These are phyloP conservation scores for Phyllopteryx taeniolatus DNA, from an alignment of 2,113 vertebrate genomes.

Conservation along the genomic window DNA sequence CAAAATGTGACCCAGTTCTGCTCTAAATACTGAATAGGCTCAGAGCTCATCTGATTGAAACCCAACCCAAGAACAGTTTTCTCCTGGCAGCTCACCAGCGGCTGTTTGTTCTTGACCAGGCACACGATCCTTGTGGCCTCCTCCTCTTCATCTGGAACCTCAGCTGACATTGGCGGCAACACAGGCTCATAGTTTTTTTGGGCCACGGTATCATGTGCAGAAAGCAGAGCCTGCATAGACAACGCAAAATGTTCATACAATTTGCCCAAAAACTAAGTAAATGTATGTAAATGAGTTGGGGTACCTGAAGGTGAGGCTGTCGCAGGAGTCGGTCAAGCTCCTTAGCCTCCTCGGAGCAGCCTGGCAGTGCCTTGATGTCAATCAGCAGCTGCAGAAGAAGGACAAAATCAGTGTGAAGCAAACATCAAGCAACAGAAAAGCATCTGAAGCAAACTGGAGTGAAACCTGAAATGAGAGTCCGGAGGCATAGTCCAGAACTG, in stretches of 20 bases:
- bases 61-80: background rate
- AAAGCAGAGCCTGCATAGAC: conserved; percentile 82
- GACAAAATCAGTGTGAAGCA: background rate
- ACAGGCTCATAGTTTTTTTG: conserved; percentile 88
- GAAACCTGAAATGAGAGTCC: conserved; percentile 79
- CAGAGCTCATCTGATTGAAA: background rate
- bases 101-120: conserved; percentile 95
- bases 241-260: background rate
- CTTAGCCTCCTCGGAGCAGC: conserved; percentile 77
- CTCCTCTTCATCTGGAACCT: conserved; percentile 87
- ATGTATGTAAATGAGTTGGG: conserved; percentile 2
- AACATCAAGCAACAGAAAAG: background rate
- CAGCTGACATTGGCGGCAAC: conserved; percentile 86
- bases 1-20: background rate
- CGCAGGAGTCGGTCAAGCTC: conserved; percentile 81
- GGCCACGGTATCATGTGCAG: conserved; percentile 88
- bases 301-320: conserved; percentile 83
- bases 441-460: background rate
- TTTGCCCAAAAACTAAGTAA: background rate
- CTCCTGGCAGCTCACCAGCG: conserved; percentile 78
- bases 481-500: conserved; percentile 72
- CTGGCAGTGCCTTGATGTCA: conserved; percentile 58
- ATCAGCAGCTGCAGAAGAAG: conserved; percentile 56
- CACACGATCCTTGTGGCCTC: conserved; percentile 92
- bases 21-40: conserved; percentile 1